Evolutionary conservation across 1,140 invertebrate genomes (phyloP), one percentile per base, ranked within the genome.

Genomic region (Lepidurus packardi): DNA sequence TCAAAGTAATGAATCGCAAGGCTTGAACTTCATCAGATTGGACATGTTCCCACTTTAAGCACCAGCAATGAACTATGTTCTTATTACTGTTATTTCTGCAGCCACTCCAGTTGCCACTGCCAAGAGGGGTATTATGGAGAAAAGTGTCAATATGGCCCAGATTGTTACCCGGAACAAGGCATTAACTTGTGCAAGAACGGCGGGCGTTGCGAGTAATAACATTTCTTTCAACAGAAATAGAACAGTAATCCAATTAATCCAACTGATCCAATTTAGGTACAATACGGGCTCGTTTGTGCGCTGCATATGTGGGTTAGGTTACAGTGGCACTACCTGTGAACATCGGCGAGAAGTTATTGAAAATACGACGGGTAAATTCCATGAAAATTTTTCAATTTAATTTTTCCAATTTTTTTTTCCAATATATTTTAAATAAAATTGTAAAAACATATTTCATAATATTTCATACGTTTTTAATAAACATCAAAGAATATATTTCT

Each of bases 121-220:
- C 86, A 86, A 78, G 78, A 79, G 0, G 83, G 83, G 11, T 86
- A 84, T 80, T 84, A 80, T 73, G 86, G 86, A 0, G 75, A 80
- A 7, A 80, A 83, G 8, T 87, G 86, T 80, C 84, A 87, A 77
- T 85, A 84, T 80, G 85, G 85, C 43, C 84, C 84, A 0, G 81
- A 82, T 43, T 87, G 86, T 78, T 83, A 86, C 80, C 85, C 85
- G 0, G 78, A 80, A 25, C 82, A 81, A 24, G 81, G 81, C 6
- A 82, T 83, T 24, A 86, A 85, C 76, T 78, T 81, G 73, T 86
- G 86, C 78, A 77, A 82, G 45, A 86, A 86, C 79, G 83, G 83
- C 11, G 85, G 85, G 53, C 80, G 80, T 25, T 86, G 86, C 81
- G 83, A 84, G 85, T 80, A 78, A 77, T 76, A 34, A 21, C n/a